Conservation (phyloP, 92 coral and sea anemone genomes). For the Zoanthus sociatus region DNA sequence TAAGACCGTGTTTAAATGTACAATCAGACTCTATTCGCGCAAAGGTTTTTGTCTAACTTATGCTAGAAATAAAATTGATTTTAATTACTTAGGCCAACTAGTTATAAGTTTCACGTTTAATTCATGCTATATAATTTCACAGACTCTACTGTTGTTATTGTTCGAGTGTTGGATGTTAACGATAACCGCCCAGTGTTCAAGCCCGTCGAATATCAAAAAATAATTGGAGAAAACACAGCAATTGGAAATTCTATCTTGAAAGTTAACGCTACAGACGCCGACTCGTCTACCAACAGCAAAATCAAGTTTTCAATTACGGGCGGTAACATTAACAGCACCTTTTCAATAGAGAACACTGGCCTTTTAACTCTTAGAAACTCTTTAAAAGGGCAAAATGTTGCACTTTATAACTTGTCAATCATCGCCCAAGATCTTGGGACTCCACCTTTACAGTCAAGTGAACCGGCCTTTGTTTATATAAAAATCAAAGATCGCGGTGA, state of each 20-base stretch:
- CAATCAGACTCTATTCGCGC: too few species aligned
- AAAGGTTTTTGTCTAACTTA: too few species aligned
- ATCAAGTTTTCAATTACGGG: conserved; percentile 52
- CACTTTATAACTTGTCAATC: conserved; percentile 72
- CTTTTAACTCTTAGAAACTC: conserved; percentile 56
- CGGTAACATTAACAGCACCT: conserved; percentile 75
- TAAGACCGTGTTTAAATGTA: too few species aligned
- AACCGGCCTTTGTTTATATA: conserved; percentile 65
- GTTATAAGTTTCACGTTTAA: too few species aligned
- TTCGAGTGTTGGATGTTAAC: conserved; percentile 70
- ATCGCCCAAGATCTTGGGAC: conserved; percentile 69
- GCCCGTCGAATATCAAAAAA: conserved; percentile 64
- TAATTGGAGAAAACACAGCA: conserved; percentile 76
- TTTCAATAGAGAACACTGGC: conserved; percentile 65
- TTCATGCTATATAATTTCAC: neutral
- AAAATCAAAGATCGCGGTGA: conserved; percentile 47
- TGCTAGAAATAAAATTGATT: too few species aligned
- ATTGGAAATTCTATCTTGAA: conserved; percentile 74
- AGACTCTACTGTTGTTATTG: conserved; percentile 71
- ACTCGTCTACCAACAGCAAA: conserved; percentile 60
- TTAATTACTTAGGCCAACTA: too few species aligned
- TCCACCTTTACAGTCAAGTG: conserved; percentile 54
- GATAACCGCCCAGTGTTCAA: conserved; percentile 82
- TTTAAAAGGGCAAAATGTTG: conserved; percentile 36
- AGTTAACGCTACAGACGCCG: conserved; percentile 86